A percentile compares a stretch with the other conserved stretches of the same genome.
Evolutionary conservation across 1,140 invertebrate species (phyloP).

Genomic region (Drosophila santomea): DNA sequence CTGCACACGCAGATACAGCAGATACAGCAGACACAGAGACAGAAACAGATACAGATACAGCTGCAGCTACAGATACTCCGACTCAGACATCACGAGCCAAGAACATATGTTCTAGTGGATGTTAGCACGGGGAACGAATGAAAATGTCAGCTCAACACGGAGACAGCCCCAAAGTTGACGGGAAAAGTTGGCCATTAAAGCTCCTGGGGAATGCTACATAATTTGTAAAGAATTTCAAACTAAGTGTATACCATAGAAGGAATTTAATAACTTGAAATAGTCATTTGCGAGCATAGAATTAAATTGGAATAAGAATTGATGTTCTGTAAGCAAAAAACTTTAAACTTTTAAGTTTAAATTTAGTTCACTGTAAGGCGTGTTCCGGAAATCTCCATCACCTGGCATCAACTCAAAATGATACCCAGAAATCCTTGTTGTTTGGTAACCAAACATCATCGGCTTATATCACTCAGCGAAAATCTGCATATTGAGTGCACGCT

Average conservation of each 20-base stretch:
- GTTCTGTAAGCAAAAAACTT: neutral
- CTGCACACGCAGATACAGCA: conserved; percentile 10
- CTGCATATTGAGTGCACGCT: neutral
- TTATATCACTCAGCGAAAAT: conserved; percentile 8
- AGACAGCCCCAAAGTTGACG: conserved; percentile 2
- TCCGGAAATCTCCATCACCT: neutral
- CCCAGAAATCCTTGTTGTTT: neutral
- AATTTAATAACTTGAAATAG: neutral
- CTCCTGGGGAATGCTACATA: neutral
- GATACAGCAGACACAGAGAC: neutral
- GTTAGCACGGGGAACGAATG: conserved; percentile 39
- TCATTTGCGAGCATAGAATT: too few relatives aligned
- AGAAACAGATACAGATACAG: neutral
- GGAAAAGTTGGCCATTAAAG: neutral
- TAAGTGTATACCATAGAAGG: neutral
- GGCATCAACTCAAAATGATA: too few relatives aligned
- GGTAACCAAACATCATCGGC: conserved; percentile 2
- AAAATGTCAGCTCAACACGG: conserved; percentile 35
- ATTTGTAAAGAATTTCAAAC: conserved; percentile 1
- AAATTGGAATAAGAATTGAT: neutral
- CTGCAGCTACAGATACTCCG: conserved; percentile 5
- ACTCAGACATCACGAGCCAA: conserved; percentile 37
- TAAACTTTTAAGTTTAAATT: too few relatives aligned
- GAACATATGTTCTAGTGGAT: conserved; percentile 45
- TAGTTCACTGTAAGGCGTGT: neutral